These are phyloP conservation scores for Tetanocera ferruginea DNA, from an alignment of 2,888 invertebrate species.

Conservation along the genomic window DNA sequence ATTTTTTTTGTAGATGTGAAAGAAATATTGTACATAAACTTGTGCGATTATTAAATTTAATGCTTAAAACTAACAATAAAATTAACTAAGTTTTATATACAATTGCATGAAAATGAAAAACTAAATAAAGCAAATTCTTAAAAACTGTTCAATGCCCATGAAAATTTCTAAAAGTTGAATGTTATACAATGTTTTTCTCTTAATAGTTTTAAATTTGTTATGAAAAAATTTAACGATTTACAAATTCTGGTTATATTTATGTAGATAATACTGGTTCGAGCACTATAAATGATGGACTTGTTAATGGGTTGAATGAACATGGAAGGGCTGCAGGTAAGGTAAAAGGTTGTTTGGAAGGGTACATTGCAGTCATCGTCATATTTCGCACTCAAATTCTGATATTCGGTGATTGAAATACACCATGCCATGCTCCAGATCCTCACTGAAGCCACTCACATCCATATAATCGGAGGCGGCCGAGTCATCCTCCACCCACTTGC, in stretches of 20 bases:
- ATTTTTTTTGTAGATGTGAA: not conserved
- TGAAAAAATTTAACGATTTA: not conserved
- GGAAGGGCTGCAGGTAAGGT: not conserved
- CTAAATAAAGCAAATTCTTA: not conserved
- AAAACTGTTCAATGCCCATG: not conserved
- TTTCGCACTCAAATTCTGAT: conserved; percentile 77
- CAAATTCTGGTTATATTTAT: not conserved
- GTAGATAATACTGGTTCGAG: conserved; percentile 54
- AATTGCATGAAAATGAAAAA: not conserved
- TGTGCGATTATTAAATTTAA: not conserved
- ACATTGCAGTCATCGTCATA: conserved; percentile 68
- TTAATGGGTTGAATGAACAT: not conserved
- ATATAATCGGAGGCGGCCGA: conserved; percentile 69
- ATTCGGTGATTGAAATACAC: conserved; percentile 72
- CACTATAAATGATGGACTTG: conserved; percentile 44
- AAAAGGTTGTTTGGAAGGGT: not conserved
- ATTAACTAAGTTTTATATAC: conserved; percentile 13
- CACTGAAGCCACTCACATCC: conserved; percentile 70
- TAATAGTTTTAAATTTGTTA: no score
- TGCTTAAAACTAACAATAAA: conserved; percentile 1
- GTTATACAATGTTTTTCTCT: no score
- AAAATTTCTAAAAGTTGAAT: no score
- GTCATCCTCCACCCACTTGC: conserved; percentile 69
- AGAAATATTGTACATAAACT: not conserved
- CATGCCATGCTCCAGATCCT: conserved; percentile 70